These are phyloP conservation scores for Myiotriccus ornatus DNA, from an alignment of 2,797 vertebrate species.

Conservation along the genomic window DNA sequence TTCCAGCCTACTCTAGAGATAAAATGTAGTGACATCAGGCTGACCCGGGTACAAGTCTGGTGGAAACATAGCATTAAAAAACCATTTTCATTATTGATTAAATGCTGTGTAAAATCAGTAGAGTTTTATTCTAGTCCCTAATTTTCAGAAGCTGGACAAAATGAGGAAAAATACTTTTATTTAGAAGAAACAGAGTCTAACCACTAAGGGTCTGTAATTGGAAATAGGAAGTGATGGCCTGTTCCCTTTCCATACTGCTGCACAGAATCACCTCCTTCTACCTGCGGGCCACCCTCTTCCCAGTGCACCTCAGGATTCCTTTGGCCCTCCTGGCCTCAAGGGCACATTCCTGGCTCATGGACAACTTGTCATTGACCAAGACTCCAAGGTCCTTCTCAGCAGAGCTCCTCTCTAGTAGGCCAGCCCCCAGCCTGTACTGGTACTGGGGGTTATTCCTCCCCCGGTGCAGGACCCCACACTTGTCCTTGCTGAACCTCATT, in stretches of 20 bases:
- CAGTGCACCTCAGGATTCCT: fast-evolving
- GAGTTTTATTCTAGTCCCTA: not conserved
- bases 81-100: not conserved
- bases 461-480: not conserved
- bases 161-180: not conserved
- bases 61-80: not conserved
- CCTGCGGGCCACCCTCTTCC: not conserved
- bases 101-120: not conserved
- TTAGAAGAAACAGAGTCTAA: not conserved
- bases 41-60: not conserved
- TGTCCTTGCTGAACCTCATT: not conserved
- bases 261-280: not conserved
- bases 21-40: not conserved
- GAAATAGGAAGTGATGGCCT: not conserved
- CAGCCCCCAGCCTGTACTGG: not conserved
- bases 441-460: not conserved
- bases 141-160: not conserved
- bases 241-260: not conserved
- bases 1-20: not conserved
- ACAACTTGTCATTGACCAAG: not conserved
- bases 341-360: too few relatives aligned
- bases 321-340: not conserved
- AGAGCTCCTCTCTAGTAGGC: not conserved
- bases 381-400: not conserved
- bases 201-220: not conserved